Base-by-base conservation (phyloP, 2,113 vertebrate genomes). In the Gallinago paraguaiae region DNA sequence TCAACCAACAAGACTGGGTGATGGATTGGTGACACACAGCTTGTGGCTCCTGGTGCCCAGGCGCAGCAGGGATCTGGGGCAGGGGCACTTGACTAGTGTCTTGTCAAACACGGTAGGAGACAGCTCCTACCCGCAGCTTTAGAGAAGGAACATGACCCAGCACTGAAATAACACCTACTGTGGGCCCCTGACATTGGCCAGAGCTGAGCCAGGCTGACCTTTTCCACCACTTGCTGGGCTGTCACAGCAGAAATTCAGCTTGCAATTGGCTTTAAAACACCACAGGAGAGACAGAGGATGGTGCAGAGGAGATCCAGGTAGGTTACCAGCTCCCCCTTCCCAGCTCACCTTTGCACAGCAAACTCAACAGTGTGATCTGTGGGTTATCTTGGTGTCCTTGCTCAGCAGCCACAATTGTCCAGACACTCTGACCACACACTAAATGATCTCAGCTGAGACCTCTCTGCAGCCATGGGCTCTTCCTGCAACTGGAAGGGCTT, bases 21-120 rank as follows among this genome's bases (percentile, higher is more conserved):
- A 63, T 0, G 1, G 22, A 19, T 5, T 2, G 5, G 53, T 50
- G 35, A 72, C 0, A 0, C 0, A 0, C 28, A 90, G 87, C 30
- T 0, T 0, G 60, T 24, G 17, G 8, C 30, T 92, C 60, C 77
- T 24, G 30, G 41, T 70, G 70, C 43, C 68, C 60, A 80, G 1
- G 1, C 0, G 3, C 24, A 78, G 59, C 51, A 63, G 25, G 12
- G 92, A 31, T 41, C 46, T 8, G 8, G 17, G 27, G 57, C 37
- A 67, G 28, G 27, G 56, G 11, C 20, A 56, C 27, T 70, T 46
- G 23, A 60, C 64, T 46, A 30, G 3, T 37, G 43, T 28, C 31
- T 46, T 43, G 24, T 53, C 39, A 88, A 54, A 84, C 15, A 46
- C 0, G 4, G n/a, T 1, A 74, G 64, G 37, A 86, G 31, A 81